These are phyloP conservation scores for Whitmania pigra DNA, from an alignment of 1,140 invertebrate species.

Conservation along the genomic window DNA sequence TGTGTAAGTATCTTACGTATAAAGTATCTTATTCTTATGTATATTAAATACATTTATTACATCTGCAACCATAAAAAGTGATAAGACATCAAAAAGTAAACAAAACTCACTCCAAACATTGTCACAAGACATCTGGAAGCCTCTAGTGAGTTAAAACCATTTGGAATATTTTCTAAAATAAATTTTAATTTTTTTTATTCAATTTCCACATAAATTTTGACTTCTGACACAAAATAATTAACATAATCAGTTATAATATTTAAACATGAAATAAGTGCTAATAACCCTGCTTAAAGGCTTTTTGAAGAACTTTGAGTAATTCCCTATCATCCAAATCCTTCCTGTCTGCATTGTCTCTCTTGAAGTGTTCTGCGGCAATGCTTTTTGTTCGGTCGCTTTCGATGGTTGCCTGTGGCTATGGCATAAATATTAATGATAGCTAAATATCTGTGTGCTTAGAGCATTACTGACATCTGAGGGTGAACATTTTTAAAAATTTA, in stretches of 20 bases:
- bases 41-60: neutral
- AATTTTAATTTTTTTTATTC: neutral
- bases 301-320: neutral
- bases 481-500: no score
- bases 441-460: no score
- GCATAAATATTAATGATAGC: neutral
- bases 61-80: neutral
- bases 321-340: slow-evolving; percentile 2
- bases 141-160: slow-evolving; percentile 2
- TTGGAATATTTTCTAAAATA: neutral
- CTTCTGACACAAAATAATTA: no score
- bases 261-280: neutral
- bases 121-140: neutral
- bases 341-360: neutral
- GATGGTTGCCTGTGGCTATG: neutral
- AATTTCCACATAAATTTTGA: neutral
- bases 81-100: neutral
- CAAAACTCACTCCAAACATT: neutral
- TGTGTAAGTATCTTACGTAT: no score
- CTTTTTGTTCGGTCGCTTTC: neutral
- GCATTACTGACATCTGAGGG: no score
- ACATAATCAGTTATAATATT: no score
- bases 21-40: no score
- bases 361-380: neutral
- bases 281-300: neutral